phyloP scores from a whole-genome alignment of 2,797 vertebrate genomes.

The Corythornis leucogaster region DNA sequence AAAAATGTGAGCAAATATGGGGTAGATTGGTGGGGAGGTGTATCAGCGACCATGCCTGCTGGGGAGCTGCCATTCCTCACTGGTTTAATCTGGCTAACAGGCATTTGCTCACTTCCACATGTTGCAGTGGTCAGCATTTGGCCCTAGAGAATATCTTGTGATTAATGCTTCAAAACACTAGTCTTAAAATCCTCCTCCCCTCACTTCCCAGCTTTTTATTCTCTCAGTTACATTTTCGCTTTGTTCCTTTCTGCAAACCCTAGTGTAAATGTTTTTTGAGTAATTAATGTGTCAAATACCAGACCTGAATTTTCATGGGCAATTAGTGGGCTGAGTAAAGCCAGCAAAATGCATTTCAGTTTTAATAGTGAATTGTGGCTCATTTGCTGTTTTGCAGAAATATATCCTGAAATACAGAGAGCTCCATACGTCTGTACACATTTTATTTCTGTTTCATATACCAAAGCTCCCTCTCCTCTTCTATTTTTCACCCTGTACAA shows the following conservation, averaged over 20 bases:
- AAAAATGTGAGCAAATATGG: rapidly evolving
- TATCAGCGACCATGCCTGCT: neutral
- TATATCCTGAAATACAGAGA: slow-evolving; percentile 2
- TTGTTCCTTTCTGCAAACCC: slow-evolving; percentile 59
- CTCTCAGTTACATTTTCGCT: slow-evolving; percentile 58
- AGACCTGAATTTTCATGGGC: slow-evolving; percentile 72
- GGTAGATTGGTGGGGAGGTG: neutral
- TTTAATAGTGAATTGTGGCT: slow-evolving; percentile 57
- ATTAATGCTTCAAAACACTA: slow-evolving; percentile 44
- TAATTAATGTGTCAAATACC: slow-evolving; percentile 69
- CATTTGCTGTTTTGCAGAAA: slow-evolving; percentile 52
- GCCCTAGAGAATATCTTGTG: neutral
- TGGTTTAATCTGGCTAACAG: neutral
- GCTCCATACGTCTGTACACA: neutral
- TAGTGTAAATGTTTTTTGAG: slow-evolving; percentile 70
- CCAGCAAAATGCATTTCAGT: slow-evolving; percentile 46
- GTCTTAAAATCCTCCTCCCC: slow-evolving; percentile 26
- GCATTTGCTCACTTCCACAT: neutral
- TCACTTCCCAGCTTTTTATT: slow-evolving; percentile 23
- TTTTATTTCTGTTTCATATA: slow-evolving; percentile 27
- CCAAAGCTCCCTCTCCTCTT: slow-evolving; percentile 6
- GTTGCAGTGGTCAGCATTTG: neutral
- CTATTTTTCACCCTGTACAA: slow-evolving; percentile 24
- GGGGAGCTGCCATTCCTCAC: neutral
- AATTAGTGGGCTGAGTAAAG: slow-evolving; percentile 69